phyloP scores from a whole-genome alignment of 92 coral and sea anemone species.

The Porites rus region DNA sequence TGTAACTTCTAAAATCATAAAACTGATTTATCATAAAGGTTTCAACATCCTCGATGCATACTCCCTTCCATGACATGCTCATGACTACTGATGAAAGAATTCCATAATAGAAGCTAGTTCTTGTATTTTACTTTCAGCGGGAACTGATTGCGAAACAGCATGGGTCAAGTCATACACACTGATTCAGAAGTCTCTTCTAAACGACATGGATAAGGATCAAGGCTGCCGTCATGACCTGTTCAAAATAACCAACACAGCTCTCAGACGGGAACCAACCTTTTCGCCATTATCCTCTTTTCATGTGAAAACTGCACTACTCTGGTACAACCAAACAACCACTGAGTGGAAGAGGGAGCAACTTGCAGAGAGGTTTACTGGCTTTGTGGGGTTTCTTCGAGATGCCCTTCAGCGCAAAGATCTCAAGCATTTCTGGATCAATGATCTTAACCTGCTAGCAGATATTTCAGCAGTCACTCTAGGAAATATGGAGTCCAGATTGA shows the following conservation, averaged over 20 bases:
- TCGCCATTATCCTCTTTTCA: slow-evolving; percentile 43
- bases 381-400: slow-evolving; percentile 48
- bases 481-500: slow-evolving; percentile 73
- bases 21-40: too few species aligned
- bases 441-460: slow-evolving; percentile 63
- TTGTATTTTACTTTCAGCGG: neutral
- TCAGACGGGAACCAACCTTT: slow-evolving; percentile 72
- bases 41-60: too few species aligned
- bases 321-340: slow-evolving; percentile 24
- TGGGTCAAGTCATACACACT: slow-evolving; percentile 69
- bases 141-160: slow-evolving; percentile 9
- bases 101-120: neutral
- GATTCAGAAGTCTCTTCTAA: slow-evolving; percentile 39
- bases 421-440: slow-evolving; percentile 73
- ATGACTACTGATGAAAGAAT: too few species aligned
- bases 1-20: too few species aligned
- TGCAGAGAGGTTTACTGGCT: slow-evolving; percentile 73
- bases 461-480: slow-evolving; percentile 48
- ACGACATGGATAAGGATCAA: slow-evolving; percentile 67
- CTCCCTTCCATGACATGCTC: too few species aligned
- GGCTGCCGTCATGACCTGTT: slow-evolving; percentile 74
- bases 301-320: slow-evolving; percentile 58
- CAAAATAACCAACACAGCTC: slow-evolving; percentile 59
- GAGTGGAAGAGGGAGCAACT: slow-evolving; percentile 71
- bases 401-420: slow-evolving; percentile 45